Conservation (phyloP, 2,797 vertebrate species). For the Neopelma chrysocephalum region DNA sequence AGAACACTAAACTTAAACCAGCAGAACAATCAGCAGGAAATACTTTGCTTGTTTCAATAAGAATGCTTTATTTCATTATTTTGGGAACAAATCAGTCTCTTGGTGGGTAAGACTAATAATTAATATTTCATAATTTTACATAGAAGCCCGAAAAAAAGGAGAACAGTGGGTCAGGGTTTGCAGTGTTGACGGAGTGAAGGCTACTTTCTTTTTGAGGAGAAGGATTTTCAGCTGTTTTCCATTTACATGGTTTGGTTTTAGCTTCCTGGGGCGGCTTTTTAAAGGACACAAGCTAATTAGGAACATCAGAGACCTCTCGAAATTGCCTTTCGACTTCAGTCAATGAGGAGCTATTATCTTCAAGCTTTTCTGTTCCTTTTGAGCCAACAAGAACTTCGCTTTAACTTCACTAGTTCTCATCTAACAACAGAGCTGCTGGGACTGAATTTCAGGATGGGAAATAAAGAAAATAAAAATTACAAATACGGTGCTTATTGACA, state of each 20-base stretch:
- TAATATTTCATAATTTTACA: neutral
- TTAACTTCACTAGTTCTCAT: neutral
- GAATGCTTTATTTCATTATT: neutral
- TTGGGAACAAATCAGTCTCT: neutral
- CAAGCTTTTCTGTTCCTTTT: neutral
- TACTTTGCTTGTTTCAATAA: neutral
- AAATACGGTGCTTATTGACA: neutral
- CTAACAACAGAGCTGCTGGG: neutral
- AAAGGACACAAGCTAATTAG: slow-evolving; percentile 13
- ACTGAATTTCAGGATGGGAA: neutral
- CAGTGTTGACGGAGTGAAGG: neutral
- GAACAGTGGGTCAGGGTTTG: neutral
- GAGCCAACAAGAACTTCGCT: neutral
- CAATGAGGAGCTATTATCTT: slow-evolving; percentile 2
- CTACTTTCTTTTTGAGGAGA: neutral
- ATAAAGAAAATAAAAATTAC: neutral
- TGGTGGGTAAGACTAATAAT: neutral
- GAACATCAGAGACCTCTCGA: neutral
- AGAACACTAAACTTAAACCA: neutral
- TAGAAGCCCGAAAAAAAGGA: neutral
- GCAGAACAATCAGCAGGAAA: neutral
- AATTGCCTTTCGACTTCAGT: neutral
- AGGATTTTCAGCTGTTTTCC: neutral
- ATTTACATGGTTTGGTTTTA: neutral
- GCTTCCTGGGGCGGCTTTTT: neutral